These are phyloP conservation scores for Ceratina japonica DNA, from an alignment of 1,140 invertebrate genomes.

Conservation along the genomic window DNA sequence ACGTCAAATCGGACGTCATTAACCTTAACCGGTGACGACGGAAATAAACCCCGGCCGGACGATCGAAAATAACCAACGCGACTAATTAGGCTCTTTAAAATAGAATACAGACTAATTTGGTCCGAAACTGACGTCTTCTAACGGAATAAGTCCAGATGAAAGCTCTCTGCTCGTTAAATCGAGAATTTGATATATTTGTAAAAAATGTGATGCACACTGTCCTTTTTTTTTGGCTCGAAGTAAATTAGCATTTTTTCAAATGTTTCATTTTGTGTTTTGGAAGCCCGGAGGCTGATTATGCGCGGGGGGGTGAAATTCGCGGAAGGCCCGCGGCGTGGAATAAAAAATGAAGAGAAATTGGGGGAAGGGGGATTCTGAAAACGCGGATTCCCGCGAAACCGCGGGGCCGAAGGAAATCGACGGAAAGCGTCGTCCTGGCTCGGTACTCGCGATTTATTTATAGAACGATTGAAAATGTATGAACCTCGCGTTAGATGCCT, in stretches of 20 bases:
- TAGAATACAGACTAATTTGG: neutral
- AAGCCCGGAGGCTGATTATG: no score
- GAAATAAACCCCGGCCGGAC: neutral
- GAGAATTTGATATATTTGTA: no score
- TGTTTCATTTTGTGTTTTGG: no score
- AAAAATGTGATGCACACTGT: no score
- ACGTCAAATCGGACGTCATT: slow-evolving; percentile 55
- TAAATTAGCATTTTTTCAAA: no score
- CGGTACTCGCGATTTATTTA: slow-evolving; percentile 46
- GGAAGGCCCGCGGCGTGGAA: neutral
- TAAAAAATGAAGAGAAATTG: neutral
- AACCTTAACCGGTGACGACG: neutral
- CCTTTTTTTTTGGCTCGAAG: no score
- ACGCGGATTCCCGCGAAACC: slow-evolving; percentile 27
- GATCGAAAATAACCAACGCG: slow-evolving; percentile 7
- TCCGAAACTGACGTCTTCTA: no score
- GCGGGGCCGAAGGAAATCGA: neutral
- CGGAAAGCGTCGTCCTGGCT: slow-evolving; percentile 19
- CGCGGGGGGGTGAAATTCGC: neutral
- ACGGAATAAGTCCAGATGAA: no score
- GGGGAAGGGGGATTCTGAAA: slow-evolving; percentile 30
- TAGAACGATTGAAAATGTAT: slow-evolving; percentile 62
- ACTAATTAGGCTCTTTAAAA: neutral
- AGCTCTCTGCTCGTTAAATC: no score
- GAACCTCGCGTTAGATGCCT: slow-evolving; percentile 57